phyloP scores from a whole-genome alignment of 2,797 vertebrate species.

The Galagoides demidoff region DNA sequence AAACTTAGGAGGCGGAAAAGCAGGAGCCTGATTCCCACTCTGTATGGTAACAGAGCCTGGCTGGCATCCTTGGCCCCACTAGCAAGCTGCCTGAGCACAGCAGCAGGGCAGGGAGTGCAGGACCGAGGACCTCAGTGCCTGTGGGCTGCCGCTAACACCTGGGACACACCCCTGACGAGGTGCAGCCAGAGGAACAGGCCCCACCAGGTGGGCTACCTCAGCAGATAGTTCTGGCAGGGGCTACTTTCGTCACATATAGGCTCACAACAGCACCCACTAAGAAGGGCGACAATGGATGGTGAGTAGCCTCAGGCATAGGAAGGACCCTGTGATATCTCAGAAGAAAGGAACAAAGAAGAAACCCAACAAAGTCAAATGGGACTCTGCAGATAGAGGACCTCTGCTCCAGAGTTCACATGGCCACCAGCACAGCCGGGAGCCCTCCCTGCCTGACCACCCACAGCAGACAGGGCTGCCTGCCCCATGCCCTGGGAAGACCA shows the following conservation, averaged over 20 bases:
- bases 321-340: neutral
- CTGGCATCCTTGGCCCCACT: neutral
- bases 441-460: accelerated
- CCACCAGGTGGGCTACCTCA: neutral
- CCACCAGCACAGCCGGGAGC: accelerated
- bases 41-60: no score
- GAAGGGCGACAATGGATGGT: neutral
- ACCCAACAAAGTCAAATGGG: neutral
- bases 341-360: neutral
- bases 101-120: neutral
- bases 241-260: neutral
- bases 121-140: neutral
- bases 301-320: neutral
- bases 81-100: neutral
- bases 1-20: neutral
- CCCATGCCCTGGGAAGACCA: neutral
- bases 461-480: no score
- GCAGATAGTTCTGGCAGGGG: neutral
- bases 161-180: neutral
- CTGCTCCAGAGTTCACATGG: neutral
- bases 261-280: neutral
- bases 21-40: neutral
- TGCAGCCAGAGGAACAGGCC: neutral
- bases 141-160: no score
- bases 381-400: neutral